Evolutionary conservation across 2,797 vertebrate genomes (phyloP).

Genomic region (Danio choprae): DNA sequence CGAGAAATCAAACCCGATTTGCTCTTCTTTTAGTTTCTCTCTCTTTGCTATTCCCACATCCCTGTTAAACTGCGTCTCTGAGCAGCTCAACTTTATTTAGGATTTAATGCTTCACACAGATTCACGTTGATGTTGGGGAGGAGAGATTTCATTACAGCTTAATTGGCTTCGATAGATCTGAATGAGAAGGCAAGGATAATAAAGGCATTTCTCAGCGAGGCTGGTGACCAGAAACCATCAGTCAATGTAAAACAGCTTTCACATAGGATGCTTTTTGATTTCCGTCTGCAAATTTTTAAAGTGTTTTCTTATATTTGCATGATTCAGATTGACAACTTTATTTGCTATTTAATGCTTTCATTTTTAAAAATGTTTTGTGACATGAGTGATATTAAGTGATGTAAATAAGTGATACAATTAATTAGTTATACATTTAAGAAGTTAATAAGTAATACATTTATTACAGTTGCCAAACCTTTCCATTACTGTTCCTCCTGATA

Average conservation of each 20-base stretch:
- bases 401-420: too few species aligned
- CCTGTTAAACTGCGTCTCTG: slow-evolving; percentile 24
- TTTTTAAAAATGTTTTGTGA: too few species aligned
- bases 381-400: too few species aligned
- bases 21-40: slow-evolving; percentile 7
- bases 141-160: slow-evolving; percentile 36
- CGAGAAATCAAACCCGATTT: background rate
- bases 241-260: background rate
- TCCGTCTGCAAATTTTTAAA: too few species aligned
- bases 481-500: too few species aligned
- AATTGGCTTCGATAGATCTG: slow-evolving; percentile 31
- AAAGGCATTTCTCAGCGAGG: background rate
- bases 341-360: too few species aligned
- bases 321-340: too few species aligned
- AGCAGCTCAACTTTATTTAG: slow-evolving; percentile 18
- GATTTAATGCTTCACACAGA: slow-evolving; percentile 25
- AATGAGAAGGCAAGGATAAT: slow-evolving; percentile 33
- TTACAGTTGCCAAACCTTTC: too few species aligned
- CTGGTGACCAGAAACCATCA: background rate
- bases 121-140: slow-evolving; percentile 34
- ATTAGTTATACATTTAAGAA: background rate
- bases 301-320: too few species aligned
- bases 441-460: too few species aligned
- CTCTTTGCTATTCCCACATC: background rate
- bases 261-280: too few species aligned